phyloP scores from a whole-genome alignment of 2,888 invertebrate species.

The Myopa tessellatipennis region DNA sequence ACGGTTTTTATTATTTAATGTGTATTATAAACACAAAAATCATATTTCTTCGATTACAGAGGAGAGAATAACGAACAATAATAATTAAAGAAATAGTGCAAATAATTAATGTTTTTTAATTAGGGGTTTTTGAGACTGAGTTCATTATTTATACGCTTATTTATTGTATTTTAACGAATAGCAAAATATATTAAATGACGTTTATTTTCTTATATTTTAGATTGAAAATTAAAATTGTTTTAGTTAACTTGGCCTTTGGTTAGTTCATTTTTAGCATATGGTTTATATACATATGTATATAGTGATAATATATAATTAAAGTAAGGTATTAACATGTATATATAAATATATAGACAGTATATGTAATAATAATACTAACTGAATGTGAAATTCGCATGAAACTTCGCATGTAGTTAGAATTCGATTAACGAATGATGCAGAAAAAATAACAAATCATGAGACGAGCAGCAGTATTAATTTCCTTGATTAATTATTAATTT shows the following conservation, averaged over 20 bases:
- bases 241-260: slow-evolving; percentile 70
- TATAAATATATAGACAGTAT: slow-evolving; percentile 30
- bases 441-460: too few species aligned
- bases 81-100: slow-evolving; percentile 38
- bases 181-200: slow-evolving; percentile 38
- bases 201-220: slow-evolving; percentile 10
- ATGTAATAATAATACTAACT: background rate
- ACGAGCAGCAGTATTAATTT: too few species aligned
- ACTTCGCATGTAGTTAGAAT: slow-evolving; percentile 8
- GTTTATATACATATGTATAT: slow-evolving; percentile 45
- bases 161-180: slow-evolving; percentile 43
- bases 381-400: slow-evolving; percentile 38
- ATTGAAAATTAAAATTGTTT: slow-evolving; percentile 51
- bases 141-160: background rate
- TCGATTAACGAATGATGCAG: background rate
- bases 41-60: slow-evolving; percentile 52
- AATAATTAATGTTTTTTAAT: slow-evolving; percentile 41
- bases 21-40: slow-evolving; percentile 32
- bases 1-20: background rate
- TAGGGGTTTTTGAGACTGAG: background rate
- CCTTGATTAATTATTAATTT: too few species aligned
- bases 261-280: slow-evolving; percentile 62
- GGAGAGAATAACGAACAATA: background rate
- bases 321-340: too few species aligned
- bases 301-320: slow-evolving; percentile 42